Percentiles rank a stretch among this genome's conserved stretches.
These are phyloP conservation scores for Nothoprocta pentlandii DNA, from an alignment of 2,113 vertebrate species.

Conservation along the genomic window DNA sequence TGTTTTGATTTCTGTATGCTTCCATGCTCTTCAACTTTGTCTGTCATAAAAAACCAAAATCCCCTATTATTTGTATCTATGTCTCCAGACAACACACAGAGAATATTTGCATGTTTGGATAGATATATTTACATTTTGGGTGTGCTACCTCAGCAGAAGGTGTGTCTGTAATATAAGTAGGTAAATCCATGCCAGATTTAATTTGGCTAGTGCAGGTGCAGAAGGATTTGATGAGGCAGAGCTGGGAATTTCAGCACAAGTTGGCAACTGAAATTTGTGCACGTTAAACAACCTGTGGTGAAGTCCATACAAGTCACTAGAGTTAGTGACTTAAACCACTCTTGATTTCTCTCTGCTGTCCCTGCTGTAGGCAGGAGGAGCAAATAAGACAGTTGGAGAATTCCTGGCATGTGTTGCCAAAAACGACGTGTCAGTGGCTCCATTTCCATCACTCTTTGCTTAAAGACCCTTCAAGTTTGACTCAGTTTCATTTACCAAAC, in stretches of 20 bases:
- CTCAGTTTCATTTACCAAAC: background rate
- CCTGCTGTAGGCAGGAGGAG: background rate
- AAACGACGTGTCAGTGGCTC: background rate
- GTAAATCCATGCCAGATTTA: background rate
- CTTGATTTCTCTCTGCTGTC: background rate
- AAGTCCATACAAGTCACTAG: background rate
- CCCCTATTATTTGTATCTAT: background rate
- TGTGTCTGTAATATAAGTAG: conserved; percentile 10
- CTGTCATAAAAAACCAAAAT: too few relatives aligned
- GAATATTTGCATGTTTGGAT: background rate
- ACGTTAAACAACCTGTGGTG: background rate
- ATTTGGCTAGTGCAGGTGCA: background rate
- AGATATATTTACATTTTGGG: background rate
- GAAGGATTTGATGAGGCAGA: conserved; percentile 19
- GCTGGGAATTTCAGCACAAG: background rate
- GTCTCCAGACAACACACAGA: background rate
- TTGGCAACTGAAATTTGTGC: background rate
- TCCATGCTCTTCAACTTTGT: background rate
- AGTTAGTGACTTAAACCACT: background rate
- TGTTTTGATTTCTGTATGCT: background rate
- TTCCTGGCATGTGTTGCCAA: background rate
- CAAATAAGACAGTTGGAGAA: background rate
- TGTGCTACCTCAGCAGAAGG: conserved; percentile 34
- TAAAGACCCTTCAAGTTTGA: background rate
- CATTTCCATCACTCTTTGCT: background rate